These are phyloP conservation scores for Spinus pinus DNA, from an alignment of 2,797 vertebrate species.

Conservation along the genomic window DNA sequence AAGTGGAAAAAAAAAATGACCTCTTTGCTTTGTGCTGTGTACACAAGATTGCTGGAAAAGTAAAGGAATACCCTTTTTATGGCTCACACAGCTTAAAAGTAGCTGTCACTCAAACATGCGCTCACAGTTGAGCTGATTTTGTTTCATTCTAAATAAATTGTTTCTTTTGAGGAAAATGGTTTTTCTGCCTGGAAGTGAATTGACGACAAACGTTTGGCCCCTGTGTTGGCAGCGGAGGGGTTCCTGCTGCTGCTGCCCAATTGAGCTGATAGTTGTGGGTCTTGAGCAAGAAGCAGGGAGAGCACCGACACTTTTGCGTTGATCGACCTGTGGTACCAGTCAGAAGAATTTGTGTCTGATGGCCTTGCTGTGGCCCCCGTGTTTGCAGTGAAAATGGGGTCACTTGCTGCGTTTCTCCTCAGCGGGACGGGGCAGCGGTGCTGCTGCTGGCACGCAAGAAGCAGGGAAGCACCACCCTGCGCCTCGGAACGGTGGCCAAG, in stretches of 20 bases:
- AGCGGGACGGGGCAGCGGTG: constrained; percentile 74
- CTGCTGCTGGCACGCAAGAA: constrained; percentile 75
- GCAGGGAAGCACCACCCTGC: constrained; percentile 73
- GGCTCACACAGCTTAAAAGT: constrained; percentile 90
- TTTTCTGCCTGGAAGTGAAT: constrained; percentile 98
- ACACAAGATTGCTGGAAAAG: constrained; percentile 96
- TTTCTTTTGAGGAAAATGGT: constrained; percentile 96
- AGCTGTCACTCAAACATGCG: constrained; percentile 93
- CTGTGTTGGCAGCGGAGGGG: constrained; percentile 75
- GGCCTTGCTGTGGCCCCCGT: constrained; percentile 66
- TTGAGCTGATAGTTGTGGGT: constrained; percentile 67
- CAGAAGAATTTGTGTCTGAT: constrained; percentile 75
- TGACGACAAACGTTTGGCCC: constrained; percentile 85
- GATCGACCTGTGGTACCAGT: constrained; percentile 81
- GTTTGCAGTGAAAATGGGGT: constrained; percentile 71
- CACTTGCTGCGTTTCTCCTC: constrained; percentile 75
- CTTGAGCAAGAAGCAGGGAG: constrained; percentile 78
- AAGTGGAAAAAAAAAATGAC: constrained; percentile 91
- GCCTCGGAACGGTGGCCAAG: constrained; percentile 70
- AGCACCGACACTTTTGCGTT: constrained; percentile 71
- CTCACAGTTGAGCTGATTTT: constrained; percentile 93
- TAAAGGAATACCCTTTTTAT: constrained; percentile 89
- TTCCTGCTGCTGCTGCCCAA: constrained; percentile 66
- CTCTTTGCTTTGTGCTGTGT: constrained; percentile 93
- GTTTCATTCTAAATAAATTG: constrained; percentile 99